A percentile compares a stretch with the other conserved stretches of the same genome.
phyloP scores from a whole-genome alignment of 1,140 invertebrate species.

The Drosophila ogumai region DNA sequence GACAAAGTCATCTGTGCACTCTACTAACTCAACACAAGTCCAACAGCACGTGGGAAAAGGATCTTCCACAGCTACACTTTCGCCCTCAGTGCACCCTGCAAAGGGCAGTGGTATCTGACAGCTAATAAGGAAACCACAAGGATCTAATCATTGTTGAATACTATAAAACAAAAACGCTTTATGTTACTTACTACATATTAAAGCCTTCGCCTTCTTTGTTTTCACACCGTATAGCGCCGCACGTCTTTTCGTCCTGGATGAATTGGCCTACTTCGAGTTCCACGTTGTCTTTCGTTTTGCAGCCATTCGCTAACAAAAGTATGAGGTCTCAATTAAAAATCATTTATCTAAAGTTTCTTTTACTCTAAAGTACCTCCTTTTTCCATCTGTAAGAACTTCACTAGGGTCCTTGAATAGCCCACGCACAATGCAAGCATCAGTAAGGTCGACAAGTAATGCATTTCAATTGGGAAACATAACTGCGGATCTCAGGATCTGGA shows the following conservation, averaged over 20 bases:
- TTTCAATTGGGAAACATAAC: background rate
- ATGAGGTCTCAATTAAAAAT: background rate
- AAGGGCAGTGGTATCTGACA: background rate
- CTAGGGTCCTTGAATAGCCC: background rate
- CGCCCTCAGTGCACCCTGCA: fast-evolving
- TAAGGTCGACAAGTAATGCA: background rate
- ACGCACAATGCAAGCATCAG: background rate
- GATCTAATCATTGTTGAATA: background rate
- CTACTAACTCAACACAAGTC: background rate
- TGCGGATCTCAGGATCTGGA: background rate
- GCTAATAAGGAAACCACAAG: background rate
- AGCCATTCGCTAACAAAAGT: background rate
- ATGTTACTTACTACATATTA: background rate
- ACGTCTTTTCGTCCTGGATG: background rate
- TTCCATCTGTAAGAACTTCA: background rate
- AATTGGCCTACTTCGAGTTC: background rate
- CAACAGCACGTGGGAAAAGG: background rate
- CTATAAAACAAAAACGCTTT: background rate
- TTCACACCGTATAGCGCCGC: background rate
- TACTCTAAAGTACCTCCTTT: background rate
- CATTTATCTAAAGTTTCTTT: background rate
- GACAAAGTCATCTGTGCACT: background rate
- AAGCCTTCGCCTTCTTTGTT: background rate
- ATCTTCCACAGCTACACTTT: fast-evolving
- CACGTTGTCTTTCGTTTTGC: fast-evolving